These are phyloP conservation scores for Isurus oxyrinchus DNA, from an alignment of 2,113 vertebrate genomes.

Conservation along the genomic window DNA sequence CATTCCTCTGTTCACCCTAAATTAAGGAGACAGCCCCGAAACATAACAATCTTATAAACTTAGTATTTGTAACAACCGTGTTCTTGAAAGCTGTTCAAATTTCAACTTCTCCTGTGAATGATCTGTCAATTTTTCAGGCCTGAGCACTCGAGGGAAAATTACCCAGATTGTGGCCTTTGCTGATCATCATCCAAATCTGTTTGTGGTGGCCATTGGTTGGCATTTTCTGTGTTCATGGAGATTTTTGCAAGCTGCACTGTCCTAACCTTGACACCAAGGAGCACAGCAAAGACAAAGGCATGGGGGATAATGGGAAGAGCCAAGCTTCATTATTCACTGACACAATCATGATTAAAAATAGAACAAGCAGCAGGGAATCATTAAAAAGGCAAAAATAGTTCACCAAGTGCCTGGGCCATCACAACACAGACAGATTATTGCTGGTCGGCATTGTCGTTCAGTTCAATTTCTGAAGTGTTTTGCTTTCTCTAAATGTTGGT, in stretches of 20 bases:
- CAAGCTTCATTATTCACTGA: neutral
- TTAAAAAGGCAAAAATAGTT: slow-evolving; percentile 24
- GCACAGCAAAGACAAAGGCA: neutral
- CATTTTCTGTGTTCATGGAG: neutral
- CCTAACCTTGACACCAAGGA: slow-evolving; percentile 20
- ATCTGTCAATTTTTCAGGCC: neutral
- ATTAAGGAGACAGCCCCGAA: neutral
- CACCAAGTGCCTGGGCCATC: neutral
- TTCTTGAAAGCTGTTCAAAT: neutral
- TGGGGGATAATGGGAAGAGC: slow-evolving; percentile 19
- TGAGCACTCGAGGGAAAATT: neutral
- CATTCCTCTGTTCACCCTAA: neutral
- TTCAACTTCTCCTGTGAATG: neutral
- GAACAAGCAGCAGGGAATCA: neutral
- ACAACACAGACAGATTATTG: neutral
- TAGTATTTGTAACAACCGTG: neutral
- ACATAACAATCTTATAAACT: neutral
- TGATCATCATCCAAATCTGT: neutral
- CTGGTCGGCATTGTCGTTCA: neutral
- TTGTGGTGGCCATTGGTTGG: neutral
- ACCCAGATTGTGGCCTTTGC: neutral
- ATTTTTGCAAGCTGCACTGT: neutral
- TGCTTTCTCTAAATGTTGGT: neutral
- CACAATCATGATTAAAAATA: slow-evolving; percentile 21
- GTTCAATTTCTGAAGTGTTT: neutral